Evolutionary conservation across 2,888 invertebrate species (phyloP).

Genomic region (Patella pellucida): DNA sequence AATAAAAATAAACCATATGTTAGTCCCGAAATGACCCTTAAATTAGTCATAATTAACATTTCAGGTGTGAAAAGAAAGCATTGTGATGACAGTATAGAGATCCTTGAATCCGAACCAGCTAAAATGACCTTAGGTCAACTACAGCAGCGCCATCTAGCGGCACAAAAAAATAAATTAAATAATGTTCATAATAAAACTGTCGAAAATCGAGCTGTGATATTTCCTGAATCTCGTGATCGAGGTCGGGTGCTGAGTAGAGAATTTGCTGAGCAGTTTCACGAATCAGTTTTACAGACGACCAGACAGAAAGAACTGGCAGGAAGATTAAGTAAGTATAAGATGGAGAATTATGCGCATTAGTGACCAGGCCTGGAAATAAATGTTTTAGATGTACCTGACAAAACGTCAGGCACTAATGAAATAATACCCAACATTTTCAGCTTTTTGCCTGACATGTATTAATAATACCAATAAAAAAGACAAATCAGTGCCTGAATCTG

Average conservation of each 20-base stretch:
- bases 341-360: too few relatives aligned
- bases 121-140: slow-evolving; percentile 34
- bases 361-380: too few relatives aligned
- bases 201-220: slow-evolving; percentile 28
- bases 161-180: slow-evolving; percentile 13
- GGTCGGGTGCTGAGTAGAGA: slow-evolving; percentile 50
- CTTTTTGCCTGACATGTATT: too few relatives aligned
- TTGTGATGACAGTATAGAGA: slow-evolving; percentile 9
- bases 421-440: too few relatives aligned
- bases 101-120: slow-evolving; percentile 23
- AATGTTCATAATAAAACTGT: background rate
- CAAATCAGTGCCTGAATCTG: too few relatives aligned
- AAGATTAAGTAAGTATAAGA: slow-evolving; percentile 33
- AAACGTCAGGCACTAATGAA: too few relatives aligned
- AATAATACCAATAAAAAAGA: too few relatives aligned
- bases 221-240: slow-evolving; percentile 30
- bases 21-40: background rate
- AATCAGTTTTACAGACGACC: slow-evolving; percentile 69
- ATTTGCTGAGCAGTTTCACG: slow-evolving; percentile 71
- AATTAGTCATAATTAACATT: background rate
- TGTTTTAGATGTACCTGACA: too few relatives aligned
- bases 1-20: too few relatives aligned
- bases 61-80: slow-evolving; percentile 25
- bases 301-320: slow-evolving; percentile 59
- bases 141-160: slow-evolving; percentile 35